A percentile compares a stretch with the other conserved stretches of the same genome.
Evolutionary conservation across 2,113 vertebrate genomes (phyloP).

Genomic region (Poeciliopsis prolifica): DNA sequence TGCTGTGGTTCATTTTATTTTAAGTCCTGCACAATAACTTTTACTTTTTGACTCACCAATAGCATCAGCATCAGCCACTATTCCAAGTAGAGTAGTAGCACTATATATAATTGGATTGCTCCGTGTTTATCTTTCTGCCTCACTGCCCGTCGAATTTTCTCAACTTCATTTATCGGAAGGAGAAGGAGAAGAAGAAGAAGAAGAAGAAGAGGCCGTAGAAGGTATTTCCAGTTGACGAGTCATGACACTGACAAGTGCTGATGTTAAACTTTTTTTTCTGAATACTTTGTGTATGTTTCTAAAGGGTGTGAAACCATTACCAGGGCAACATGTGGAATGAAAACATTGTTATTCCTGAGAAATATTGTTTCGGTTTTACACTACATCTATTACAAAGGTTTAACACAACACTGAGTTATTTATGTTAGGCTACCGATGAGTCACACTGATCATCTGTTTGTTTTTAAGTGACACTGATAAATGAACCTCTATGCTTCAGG

Average conservation of each 20-base stretch:
- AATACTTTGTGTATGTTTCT: constrained; percentile 1
- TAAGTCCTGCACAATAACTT: background rate
- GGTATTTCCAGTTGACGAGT: constrained; percentile 34
- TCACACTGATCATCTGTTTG: background rate
- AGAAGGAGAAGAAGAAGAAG: constrained; percentile 65
- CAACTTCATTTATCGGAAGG: constrained; percentile 22
- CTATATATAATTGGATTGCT: background rate
- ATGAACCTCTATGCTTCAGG: background rate
- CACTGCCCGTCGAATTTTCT: constrained; percentile 9
- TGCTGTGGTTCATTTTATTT: background rate
- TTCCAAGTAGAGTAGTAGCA: background rate
- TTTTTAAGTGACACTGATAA: background rate
- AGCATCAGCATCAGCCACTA: background rate
- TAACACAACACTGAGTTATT: too few species aligned
- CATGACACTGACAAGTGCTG: background rate
- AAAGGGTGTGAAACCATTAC: too few species aligned
- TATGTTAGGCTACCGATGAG: too few species aligned
- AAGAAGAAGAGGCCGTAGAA: constrained; percentile 61
- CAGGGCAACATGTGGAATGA: background rate
- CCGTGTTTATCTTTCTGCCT: constrained; percentile 4
- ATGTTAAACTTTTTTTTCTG: background rate
- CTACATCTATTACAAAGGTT: too few species aligned
- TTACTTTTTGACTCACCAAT: background rate
- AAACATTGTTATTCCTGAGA: background rate
- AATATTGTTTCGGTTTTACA: constrained; percentile 1